Evolutionary conservation across 2,113 vertebrate species (phyloP).

Genomic region (Muscicapa adusta): DNA sequence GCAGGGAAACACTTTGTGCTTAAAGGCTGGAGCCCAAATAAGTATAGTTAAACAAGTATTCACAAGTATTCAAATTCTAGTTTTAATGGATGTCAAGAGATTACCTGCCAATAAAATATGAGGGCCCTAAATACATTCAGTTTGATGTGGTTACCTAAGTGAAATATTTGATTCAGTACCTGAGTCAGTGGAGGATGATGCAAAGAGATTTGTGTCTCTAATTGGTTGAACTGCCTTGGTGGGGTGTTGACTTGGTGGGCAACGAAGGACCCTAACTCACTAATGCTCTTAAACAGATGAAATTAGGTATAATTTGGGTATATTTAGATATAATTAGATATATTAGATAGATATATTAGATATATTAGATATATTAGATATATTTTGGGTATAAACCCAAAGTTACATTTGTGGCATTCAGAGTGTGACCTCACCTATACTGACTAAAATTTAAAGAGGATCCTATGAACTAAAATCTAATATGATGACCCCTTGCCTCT

Average conservation of each 20-base stretch:
- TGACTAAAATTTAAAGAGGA: neutral
- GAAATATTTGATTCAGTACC: neutral
- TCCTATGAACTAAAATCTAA: neutral
- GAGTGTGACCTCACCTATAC: neutral
- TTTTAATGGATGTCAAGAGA: neutral
- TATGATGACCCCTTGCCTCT: neutral
- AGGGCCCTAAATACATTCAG: neutral
- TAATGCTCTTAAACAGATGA: neutral
- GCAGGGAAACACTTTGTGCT: neutral
- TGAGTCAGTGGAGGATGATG: neutral
- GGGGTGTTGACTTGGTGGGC: neutral
- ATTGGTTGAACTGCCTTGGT: neutral
- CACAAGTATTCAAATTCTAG: neutral
- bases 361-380: too few species aligned
- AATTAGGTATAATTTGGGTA: neutral
- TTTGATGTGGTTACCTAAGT: neutral
- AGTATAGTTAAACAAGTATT: neutral
- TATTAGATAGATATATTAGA: too few species aligned
- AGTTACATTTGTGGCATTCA: neutral
- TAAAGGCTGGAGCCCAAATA: neutral
- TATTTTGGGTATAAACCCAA: neutral
- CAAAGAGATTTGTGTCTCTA: neutral
- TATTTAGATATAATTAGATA: too few species aligned
- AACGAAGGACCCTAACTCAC: neutral
- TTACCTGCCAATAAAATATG: neutral